Evolutionary conservation across 1,140 invertebrate genomes (phyloP), one percentile per base, ranked within the genome.

Genomic region (Drosophila fuyamai): DNA sequence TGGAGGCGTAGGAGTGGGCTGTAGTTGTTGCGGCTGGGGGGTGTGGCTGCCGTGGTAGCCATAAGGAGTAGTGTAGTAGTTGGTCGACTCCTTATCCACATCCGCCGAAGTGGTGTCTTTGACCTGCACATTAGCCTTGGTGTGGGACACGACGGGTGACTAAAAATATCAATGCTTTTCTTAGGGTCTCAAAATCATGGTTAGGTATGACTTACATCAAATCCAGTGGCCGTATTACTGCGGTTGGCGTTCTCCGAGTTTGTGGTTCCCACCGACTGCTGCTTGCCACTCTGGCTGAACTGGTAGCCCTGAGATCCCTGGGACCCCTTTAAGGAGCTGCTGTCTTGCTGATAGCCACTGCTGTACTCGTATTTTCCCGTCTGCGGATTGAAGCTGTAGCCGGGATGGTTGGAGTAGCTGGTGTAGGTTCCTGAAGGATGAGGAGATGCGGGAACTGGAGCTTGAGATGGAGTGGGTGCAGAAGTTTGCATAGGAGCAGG

Each of bases 301-400:
- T 92, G 91, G 58, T 63, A 89, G 41, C 63, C 58, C 9, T 83
- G 73, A 1, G 72, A 48, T 9, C 12, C 55, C 13, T 81, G 65
- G 48, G 61, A 35, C 12, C 46, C 61, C 65, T 68, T 68, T 1
- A 53, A 1, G 1, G 65, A 38, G 43, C 62, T 61, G 38, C 35
- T 78, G 9, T 79, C 84, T 8, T 90, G 78, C 60, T 92, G 91
- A 76, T 92, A 92, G 16, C 91, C 91, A 27, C 91, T 92, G 57
- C 84, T 82, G 61, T 92, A 92, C 7, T 92, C 83, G 55, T 81
- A 92, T 50, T 27, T 48, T n/a, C 91, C 91, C 0, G 86, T 92
- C 54, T 83, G 81, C 2, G 92, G 81, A 78, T 92, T 92, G 18
- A 56, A 92, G 40, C 90, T 86, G 53, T 92, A 92, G 38, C 91